Conservation (phyloP, 2,888 invertebrate species). For the Caenorhabditis virilis region DNA sequence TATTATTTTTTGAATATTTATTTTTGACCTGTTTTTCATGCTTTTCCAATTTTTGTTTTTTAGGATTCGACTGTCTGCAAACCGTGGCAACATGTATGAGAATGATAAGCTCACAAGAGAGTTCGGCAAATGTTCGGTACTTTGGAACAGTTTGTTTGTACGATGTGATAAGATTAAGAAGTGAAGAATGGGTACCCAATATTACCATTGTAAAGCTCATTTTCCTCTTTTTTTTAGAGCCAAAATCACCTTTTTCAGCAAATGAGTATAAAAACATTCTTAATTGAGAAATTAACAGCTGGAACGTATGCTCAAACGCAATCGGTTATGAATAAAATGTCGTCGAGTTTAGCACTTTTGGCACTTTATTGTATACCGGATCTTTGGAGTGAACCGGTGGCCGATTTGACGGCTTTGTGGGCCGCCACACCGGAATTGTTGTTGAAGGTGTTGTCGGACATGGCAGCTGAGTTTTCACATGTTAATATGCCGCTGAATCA, state of each 20-base stretch:
- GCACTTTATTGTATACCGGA: conserved; percentile 52
- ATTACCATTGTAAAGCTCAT: conserved; percentile 26
- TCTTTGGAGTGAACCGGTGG: conserved; percentile 55
- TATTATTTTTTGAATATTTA: not conserved
- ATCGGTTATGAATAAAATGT: conserved; percentile 41
- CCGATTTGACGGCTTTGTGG: conserved; percentile 54
- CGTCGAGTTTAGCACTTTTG: conserved; percentile 47
- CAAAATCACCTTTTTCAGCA: conserved; percentile 10
- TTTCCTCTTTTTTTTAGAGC: not conserved
- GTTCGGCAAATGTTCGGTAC: conserved; percentile 34
- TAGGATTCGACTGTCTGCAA: conserved; percentile 25
- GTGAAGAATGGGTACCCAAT: conserved; percentile 42
- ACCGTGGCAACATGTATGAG: conserved; percentile 36
- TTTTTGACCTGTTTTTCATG: not conserved
- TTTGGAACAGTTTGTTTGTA: conserved; percentile 50
- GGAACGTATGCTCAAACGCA: conserved; percentile 33
- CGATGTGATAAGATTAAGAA: conserved; percentile 45
- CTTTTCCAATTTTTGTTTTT: conserved; percentile 2
- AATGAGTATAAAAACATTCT: conserved; percentile 41
- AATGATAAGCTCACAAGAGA: conserved; percentile 31
- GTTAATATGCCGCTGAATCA: conserved; percentile 54
- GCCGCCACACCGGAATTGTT: conserved; percentile 51
- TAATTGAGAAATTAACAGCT: conserved; percentile 38
- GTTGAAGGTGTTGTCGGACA: conserved; percentile 58
- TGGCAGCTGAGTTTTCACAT: conserved; percentile 58